These are phyloP conservation scores for Argyrosomus japonicus DNA, from an alignment of 2,113 vertebrate genomes.

Conservation along the genomic window DNA sequence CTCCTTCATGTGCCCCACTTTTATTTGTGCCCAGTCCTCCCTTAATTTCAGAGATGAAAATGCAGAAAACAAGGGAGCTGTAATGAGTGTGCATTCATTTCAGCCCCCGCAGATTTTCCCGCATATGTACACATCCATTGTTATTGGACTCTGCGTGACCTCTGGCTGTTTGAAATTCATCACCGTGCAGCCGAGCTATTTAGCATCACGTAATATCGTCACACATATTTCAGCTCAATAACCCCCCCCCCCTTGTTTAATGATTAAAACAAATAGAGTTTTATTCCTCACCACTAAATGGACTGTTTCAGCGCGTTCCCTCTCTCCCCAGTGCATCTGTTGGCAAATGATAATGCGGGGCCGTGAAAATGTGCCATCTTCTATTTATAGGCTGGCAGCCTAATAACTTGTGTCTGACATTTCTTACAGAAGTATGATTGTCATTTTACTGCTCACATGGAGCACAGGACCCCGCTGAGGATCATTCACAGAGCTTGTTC, in stretches of 20 bases:
- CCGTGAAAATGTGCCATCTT: constrained; percentile 72
- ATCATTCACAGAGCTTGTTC: neutral
- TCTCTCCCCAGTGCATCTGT: constrained; percentile 72
- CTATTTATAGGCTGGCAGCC: constrained; percentile 78
- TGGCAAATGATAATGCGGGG: constrained; percentile 76
- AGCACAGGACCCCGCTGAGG: neutral
- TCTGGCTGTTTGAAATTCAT: constrained; percentile 61
- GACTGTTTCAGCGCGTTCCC: constrained; percentile 56
- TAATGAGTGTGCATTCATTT: constrained; percentile 49
- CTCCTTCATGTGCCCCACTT: constrained; percentile 27
- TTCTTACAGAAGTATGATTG: constrained; percentile 64
- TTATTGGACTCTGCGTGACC: constrained; percentile 72
- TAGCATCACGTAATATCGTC: constrained; percentile 53
- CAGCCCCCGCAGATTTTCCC: constrained; percentile 48
- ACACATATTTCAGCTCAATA: constrained; percentile 71
- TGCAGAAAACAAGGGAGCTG: constrained; percentile 38
- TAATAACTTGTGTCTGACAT: constrained; percentile 77
- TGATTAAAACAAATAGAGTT: constrained; percentile 80
- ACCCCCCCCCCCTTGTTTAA: constrained; percentile 65
- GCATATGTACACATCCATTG: constrained; percentile 52
- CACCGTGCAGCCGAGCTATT: constrained; percentile 53
- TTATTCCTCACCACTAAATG: constrained; percentile 73
- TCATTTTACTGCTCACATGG: constrained; percentile 57
- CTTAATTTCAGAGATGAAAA: constrained; percentile 47
- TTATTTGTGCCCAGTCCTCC: constrained; percentile 7